These are phyloP conservation scores for Elmis aenea DNA, from an alignment of 2,888 invertebrate genomes.

Conservation along the genomic window DNA sequence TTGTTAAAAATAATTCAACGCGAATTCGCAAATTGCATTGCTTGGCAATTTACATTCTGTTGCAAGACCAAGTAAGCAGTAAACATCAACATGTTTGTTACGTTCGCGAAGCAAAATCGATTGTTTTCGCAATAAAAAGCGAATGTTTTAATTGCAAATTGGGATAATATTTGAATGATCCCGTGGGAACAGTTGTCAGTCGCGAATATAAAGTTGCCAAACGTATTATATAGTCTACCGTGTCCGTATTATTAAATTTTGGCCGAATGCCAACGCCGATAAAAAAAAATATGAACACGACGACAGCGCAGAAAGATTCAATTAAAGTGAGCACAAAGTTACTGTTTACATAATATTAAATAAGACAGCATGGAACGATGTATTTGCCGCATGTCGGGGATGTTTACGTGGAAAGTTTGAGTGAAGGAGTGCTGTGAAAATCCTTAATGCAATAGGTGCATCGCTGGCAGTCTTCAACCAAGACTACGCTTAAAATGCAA, in stretches of 20 bases:
- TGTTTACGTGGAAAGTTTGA: too few species aligned
- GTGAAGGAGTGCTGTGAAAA: constrained; percentile 1
- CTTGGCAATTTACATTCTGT: too few species aligned
- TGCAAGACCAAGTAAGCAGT: too few species aligned
- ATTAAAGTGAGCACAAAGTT: constrained; percentile 23
- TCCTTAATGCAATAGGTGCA: constrained; percentile 15
- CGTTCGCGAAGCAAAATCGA: too few species aligned
- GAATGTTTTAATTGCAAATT: too few species aligned
- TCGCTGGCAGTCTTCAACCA: constrained; percentile 10
- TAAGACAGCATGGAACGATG: constrained; percentile 2
- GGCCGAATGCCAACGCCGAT: constrained; percentile 13
- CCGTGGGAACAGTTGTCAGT: too few species aligned
- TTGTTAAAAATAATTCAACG: too few species aligned
- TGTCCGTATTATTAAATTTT: constrained; percentile 14
- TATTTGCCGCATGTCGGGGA: too few species aligned
- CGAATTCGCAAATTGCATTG: too few species aligned
- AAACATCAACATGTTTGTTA: too few species aligned
- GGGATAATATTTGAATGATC: too few species aligned
- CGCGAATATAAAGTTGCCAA: constrained; percentile 10
- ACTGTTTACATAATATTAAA: constrained; percentile 17
- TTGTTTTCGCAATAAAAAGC: too few species aligned
- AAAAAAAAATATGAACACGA: constrained; percentile 18
- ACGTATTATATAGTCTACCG: constrained; percentile 8
- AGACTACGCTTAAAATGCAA: constrained; percentile 26
- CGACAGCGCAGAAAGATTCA: constrained; percentile 20